Base-by-base conservation (phyloP, 2,888 invertebrate species). In the Sylvicola cinctus region DNA sequence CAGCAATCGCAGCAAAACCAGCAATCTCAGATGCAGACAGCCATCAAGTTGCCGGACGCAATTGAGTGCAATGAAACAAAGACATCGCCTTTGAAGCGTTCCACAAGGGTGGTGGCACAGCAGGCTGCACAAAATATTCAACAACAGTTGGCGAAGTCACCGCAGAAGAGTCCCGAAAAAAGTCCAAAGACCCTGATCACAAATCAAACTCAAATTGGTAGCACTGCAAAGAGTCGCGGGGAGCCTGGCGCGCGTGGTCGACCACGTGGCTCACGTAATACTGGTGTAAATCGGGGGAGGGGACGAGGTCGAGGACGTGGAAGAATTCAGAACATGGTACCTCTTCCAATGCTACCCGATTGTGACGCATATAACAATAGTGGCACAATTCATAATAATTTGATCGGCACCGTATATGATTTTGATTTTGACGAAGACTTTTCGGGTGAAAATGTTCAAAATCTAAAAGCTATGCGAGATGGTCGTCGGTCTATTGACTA, bases 321-420 rank as follows among this genome's bases (percentile, higher is more conserved):
- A 28, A 41, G 44, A 29, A 46, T 30, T 4, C 15, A 15, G 14
- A 29, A 32, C 10, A 17, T 25, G 10, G 13, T 47, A 35, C 43
- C 45, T 29, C 43, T 45, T 34, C 41, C 41, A 14, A 10, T 29
- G n/a, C 13, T 34, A n/a, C 16, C 3, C 7, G 34, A 41, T 29
- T 33, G 34, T 15, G 34, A 36, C 25, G 33, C 29, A 32, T 23
- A 29, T 15, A 29, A 25, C 8, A 20, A 23, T 4, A 13, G 13
- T 23, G 47, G 43, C 33, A 43, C 35, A 3, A 79, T 80, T 38
- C 78, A 76, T 41, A 79, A 74, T 49, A 83, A 81, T 50, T 60
- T 84, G 26, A 74, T 74, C 6, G 84, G 87, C 7, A 87, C 87
- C 3, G 87, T 87, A 2, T 88, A 84, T 47, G 88, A 80, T 51